Base-by-base conservation (phyloP, 2,888 invertebrate genomes). In the Phasia obesa region DNA sequence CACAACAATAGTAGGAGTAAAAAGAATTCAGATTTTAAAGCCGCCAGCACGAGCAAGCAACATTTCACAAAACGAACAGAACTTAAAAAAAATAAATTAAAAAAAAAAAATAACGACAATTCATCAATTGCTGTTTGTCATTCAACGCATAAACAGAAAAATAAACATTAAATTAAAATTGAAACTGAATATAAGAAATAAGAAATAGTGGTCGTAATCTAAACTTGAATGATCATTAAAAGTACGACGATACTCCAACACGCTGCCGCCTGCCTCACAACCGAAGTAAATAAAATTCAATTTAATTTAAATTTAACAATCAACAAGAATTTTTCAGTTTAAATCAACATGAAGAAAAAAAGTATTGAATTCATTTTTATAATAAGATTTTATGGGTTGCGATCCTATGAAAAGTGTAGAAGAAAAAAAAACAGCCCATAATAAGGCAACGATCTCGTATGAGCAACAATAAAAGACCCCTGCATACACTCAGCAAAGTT, bases 231-330 rank as follows among this genome's bases (percentile, higher is more conserved):
- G 51, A 60, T 71, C 70, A 25, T 9, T 51, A 21, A 53, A 71
- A 62, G 51, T 21, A 55, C 60, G 35, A 78, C 62, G 51, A 11
- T 70, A 69, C 74, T 74, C 44, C 64, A 65, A n/a, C 51, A n/a
- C n/a, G 9, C 57, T 23, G 62, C 27, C 38, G n/a, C 38, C 31
- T 23, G n/a, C 38, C 31, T 23, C 49, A 59, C 17, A 60, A 53
- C 60, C 42, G 70, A 19, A 75, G 17, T 59, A 69, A 74, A 70
- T 78, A 70, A 67, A 74, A 83, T 73, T 82, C 77, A 81, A 75
- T 82, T 82, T 64, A 69, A 82, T 70, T 79, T 59, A 65, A 11
- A 31, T 73, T 80, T 65, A 74, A 83, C 69, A 79, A 83, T 79
- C 13, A 81, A 51, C 47, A 51, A 60, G 51, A 60, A 69, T 53